Base-by-base conservation (phyloP, 2,888 invertebrate genomes). In the Dryococelus australis region DNA sequence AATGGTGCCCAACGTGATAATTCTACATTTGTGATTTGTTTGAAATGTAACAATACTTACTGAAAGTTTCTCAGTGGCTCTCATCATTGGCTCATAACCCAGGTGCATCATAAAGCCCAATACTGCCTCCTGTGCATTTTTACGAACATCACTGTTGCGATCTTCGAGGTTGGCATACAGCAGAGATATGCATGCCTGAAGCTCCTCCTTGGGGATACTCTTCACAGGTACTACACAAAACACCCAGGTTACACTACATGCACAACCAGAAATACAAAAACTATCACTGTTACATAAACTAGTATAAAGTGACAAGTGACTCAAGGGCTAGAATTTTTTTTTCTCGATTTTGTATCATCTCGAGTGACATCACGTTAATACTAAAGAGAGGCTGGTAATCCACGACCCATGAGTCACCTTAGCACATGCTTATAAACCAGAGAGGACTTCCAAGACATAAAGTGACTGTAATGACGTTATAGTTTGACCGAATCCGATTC, bases 21-120 rank as follows among this genome's bases (percentile, higher is more conserved):
- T 35, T 35, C 4, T 35, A 35, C 35, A 35, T 35, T 35, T 35
- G 35, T 35, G 35, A 35, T 35, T 35, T 35, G 35, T 35, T 35
- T 35, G 35, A 35, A 35, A 35, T 35, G 35, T 35, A 35, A 35
- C 35, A 35, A 20, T 85, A 85, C 89, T 87, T 91, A 96, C 96
- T 95, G 97, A 97, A 9, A 97, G 92, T 91, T 97, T 97, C 89
- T 96, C 96, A 0, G 96, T 94, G 88, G 96, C 96, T 89, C 96
- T 95, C 87, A 94, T 93, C 96, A 98, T 97, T 16, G 94, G 90
- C 86, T 97, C 97, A 91, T 96, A 98, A 0, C 98, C 97, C 12
- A 98, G 93, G 91, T 98, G 98, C 89, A 98, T 95, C 98, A 99
- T 99, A 90, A 98, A 95, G 5, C 98, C 98, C 83, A 98, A 93